Evolutionary conservation across 2,888 invertebrate genomes (phyloP).

Genomic region (Catonia carolina): DNA sequence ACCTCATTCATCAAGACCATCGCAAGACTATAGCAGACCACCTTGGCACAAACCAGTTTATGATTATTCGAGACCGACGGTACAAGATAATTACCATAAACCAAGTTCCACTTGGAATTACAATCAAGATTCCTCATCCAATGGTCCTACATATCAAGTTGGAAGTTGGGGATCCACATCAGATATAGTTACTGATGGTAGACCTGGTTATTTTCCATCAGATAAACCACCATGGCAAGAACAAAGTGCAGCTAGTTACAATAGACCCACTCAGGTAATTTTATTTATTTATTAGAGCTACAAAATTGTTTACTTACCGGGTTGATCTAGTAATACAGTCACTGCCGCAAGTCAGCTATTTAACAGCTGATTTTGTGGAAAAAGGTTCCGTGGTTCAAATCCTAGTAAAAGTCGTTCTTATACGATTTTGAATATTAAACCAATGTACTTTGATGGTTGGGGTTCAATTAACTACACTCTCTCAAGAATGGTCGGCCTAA

Average conservation of each 20-base stretch:
- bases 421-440: too few species aligned
- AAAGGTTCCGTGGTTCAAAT: too few species aligned
- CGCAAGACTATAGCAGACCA: conserved; percentile 42
- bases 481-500: too few species aligned
- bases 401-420: too few species aligned
- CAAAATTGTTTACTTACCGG: too few species aligned
- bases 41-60: conserved; percentile 41
- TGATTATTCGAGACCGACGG: conserved; percentile 34
- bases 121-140: conserved; percentile 12
- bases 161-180: conserved; percentile 31
- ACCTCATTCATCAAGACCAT: conserved; percentile 23
- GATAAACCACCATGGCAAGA: conserved; percentile 29
- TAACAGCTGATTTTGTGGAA: too few species aligned
- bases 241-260: conserved; percentile 30
- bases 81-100: conserved; percentile 18
- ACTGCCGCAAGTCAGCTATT: too few species aligned
- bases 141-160: conserved; percentile 12
- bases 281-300: neutral
- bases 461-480: too few species aligned
- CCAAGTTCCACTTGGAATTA: conserved; percentile 21
- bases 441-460: too few species aligned
- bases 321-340: too few species aligned
- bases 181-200: conserved; percentile 52
- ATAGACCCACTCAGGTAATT: conserved; percentile 42
- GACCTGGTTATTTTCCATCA: conserved; percentile 40